Evolutionary conservation across 2,888 invertebrate species (phyloP).

Genomic region (Galerucella pusilla): DNA sequence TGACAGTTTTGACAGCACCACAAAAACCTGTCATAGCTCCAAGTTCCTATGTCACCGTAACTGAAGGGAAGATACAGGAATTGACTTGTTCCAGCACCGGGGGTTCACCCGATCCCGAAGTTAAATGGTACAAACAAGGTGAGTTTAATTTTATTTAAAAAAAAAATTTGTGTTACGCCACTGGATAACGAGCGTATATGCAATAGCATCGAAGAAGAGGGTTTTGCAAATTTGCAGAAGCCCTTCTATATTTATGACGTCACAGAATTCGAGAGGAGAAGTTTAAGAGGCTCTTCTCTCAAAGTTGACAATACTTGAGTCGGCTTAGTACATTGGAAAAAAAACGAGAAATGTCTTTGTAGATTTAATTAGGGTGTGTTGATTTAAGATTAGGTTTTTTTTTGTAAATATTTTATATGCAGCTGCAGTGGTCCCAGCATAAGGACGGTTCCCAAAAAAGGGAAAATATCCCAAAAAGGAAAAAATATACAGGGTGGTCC

Average conservation of each 20-base stretch:
- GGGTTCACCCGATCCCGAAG: slow-evolving; percentile 90
- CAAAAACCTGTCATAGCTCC: slow-evolving; percentile 83
- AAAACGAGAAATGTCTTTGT: not conserved
- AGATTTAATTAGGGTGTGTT: not conserved
- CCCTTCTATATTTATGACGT: slow-evolving; percentile 8
- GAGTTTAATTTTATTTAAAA: slow-evolving; percentile 43
- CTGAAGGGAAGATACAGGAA: slow-evolving; percentile 82
- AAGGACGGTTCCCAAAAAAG: too few relatives aligned
- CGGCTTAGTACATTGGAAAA: slow-evolving; percentile 5
- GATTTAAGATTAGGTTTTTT: not conserved
- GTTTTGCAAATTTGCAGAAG: not conserved
- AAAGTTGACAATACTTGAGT: slow-evolving; percentile 7
- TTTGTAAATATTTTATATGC: too few relatives aligned
- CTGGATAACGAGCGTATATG: slow-evolving; percentile 1
- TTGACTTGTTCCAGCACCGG: slow-evolving; percentile 86
- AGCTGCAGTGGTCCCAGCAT: too few relatives aligned
- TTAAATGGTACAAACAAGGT: slow-evolving; percentile 85
- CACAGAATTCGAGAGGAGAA: not conserved
- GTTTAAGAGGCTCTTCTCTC: slow-evolving; percentile 13
- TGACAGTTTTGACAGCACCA: slow-evolving; percentile 88
- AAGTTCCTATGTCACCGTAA: slow-evolving; percentile 80
- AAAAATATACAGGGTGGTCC: too few relatives aligned
- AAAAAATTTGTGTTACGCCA: not conserved
- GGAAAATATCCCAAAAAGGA: too few relatives aligned
- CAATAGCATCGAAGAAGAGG: not conserved